These are phyloP conservation scores for Cirrhinus mrigala DNA, from an alignment of 2,797 vertebrate species.

Conservation along the genomic window DNA sequence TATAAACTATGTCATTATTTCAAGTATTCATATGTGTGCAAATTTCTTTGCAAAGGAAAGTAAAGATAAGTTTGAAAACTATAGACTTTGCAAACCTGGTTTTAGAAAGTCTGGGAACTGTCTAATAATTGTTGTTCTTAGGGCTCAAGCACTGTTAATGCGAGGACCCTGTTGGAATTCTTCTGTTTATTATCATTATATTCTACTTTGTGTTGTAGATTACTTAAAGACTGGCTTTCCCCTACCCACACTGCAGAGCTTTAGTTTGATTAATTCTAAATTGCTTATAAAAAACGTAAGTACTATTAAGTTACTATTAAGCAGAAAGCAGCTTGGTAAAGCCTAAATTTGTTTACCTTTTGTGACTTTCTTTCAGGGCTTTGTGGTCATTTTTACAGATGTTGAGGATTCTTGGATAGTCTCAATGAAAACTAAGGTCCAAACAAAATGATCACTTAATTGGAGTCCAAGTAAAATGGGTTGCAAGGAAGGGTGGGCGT, in stretches of 20 bases:
- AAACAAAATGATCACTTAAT: neutral
- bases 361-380: neutral
- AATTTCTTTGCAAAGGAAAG: neutral
- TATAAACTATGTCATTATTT: neutral
- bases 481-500: neutral
- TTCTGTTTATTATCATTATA: neutral
- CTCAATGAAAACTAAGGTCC: neutral
- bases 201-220: slow-evolving; percentile 35
- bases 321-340: neutral
- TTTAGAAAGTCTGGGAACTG: neutral
- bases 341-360: neutral
- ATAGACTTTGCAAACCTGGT: neutral
- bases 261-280: slow-evolving; percentile 32
- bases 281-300: slow-evolving; percentile 46
- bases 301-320: neutral
- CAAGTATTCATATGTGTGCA: neutral
- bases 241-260: slow-evolving; percentile 30
- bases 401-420: neutral
- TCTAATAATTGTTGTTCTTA: neutral
- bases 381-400: neutral
- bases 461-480: neutral
- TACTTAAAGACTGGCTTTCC: slow-evolving; percentile 34
- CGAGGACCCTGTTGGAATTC: too few species aligned
- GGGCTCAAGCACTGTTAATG: too few species aligned
- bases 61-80: neutral